Conservation (phyloP, 2,113 vertebrate species). For the Pelodiscus sinensis region DNA sequence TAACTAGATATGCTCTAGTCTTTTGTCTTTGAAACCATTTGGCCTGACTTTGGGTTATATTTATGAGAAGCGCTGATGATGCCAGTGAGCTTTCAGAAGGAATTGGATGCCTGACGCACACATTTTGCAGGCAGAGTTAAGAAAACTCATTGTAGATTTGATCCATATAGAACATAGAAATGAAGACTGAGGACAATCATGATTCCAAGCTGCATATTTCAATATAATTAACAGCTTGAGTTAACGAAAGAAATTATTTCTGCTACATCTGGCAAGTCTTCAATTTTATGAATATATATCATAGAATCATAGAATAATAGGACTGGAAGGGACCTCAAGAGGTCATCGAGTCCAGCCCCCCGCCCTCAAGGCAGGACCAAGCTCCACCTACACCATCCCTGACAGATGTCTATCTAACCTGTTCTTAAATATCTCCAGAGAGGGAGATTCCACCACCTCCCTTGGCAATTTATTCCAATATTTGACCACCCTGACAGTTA, state of each 20-base stretch:
- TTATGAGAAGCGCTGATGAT: not conserved
- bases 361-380: no score
- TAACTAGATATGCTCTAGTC: not conserved
- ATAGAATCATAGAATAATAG: no score
- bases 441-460: no score
- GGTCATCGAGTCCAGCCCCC: no score
- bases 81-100: not conserved
- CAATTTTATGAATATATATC: conserved; percentile 2
- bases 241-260: conserved; percentile 2
- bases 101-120: not conserved
- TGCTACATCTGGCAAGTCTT: conserved; percentile 9
- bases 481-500: no score
- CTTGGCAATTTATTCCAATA: no score
- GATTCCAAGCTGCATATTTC: not conserved
- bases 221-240: not conserved
- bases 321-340: no score
- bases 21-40: not conserved
- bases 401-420: no score
- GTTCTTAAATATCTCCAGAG: no score
- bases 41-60: not conserved
- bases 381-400: no score
- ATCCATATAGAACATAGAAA: not conserved
- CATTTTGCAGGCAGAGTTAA: not conserved
- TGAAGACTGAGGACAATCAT: not conserved
- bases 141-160: not conserved